These are phyloP conservation scores for Metopolophium dirhodum DNA, from an alignment of 1,140 invertebrate genomes.

Conservation along the genomic window DNA sequence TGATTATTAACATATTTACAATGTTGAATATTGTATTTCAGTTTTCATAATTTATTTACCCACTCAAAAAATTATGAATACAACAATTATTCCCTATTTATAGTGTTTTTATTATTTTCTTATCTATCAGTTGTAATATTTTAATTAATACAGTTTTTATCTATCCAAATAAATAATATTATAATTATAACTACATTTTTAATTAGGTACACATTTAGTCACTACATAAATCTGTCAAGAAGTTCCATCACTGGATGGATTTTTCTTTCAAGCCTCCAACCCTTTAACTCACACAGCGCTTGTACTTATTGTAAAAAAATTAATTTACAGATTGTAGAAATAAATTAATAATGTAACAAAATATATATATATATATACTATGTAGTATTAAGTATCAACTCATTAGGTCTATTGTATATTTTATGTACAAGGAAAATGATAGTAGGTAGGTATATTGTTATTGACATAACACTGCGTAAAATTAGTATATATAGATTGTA, in stretches of 20 bases:
- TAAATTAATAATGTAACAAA: too few species aligned
- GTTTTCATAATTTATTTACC: background rate
- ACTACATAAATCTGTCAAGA: background rate
- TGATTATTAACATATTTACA: background rate
- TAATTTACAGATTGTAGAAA: too few species aligned
- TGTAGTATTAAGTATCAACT: background rate
- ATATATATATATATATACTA: too few species aligned
- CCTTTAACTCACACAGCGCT: too few species aligned
- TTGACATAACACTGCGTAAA: background rate
- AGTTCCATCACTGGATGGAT: too few species aligned
- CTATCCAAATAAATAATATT: constrained; percentile 10
- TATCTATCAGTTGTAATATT: background rate
- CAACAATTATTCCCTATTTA: background rate
- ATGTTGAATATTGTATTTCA: background rate
- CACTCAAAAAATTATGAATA: background rate
- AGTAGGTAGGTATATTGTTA: background rate
- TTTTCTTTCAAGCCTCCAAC: too few species aligned
- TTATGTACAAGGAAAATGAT: background rate
- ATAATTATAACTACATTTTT: background rate
- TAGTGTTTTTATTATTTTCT: background rate
- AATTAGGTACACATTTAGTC: background rate
- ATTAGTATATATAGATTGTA: background rate
- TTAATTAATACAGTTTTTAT: background rate
- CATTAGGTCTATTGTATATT: background rate
- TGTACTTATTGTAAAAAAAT: too few species aligned